Percentiles rank a stretch among this genome's conserved stretches.
These are phyloP conservation scores for Drosophila koepferae DNA, from an alignment of 2,888 invertebrate species.

Conservation along the genomic window DNA sequence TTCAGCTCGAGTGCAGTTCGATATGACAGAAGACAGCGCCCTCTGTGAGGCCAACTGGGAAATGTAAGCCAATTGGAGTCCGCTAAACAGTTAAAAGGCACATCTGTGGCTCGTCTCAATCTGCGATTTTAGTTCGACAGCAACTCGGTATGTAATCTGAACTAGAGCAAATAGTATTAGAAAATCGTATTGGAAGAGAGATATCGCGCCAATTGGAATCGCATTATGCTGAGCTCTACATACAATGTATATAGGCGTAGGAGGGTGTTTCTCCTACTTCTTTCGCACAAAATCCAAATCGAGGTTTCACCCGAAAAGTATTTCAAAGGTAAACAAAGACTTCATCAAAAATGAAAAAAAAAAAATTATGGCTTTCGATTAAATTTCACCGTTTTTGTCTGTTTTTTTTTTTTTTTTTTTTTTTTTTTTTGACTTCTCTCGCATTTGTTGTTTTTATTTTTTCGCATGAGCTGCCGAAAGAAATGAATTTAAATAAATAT, in stretches of 20 bases:
- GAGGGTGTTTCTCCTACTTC: background rate
- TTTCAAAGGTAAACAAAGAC: slow-evolving; percentile 62
- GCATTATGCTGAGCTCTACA: background rate
- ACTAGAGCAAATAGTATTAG: background rate
- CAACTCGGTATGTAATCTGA: background rate
- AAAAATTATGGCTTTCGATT: slow-evolving; percentile 65
- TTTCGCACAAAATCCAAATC: slow-evolving; percentile 23
- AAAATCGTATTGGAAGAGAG: background rate
- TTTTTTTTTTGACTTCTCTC: background rate
- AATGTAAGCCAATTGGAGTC: background rate
- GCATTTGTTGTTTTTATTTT: slow-evolving; percentile 44
- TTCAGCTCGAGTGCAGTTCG: too few relatives aligned
- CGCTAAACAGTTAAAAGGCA: background rate
- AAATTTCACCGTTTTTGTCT: slow-evolving; percentile 64
- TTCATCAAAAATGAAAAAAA: background rate
- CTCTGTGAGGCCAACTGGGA: background rate
- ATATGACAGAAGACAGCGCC: too few relatives aligned
- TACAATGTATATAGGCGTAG: background rate
- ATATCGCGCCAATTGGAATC: background rate
- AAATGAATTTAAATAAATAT: slow-evolving; percentile 79
- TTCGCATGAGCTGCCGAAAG: slow-evolving; percentile 62
- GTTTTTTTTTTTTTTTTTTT: background rate
- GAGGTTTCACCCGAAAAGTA: slow-evolving; percentile 58
- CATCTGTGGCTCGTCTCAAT: background rate
- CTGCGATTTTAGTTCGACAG: background rate